Conservation (phyloP, 1,140 invertebrate genomes). For the Ylistrum balloti region DNA sequence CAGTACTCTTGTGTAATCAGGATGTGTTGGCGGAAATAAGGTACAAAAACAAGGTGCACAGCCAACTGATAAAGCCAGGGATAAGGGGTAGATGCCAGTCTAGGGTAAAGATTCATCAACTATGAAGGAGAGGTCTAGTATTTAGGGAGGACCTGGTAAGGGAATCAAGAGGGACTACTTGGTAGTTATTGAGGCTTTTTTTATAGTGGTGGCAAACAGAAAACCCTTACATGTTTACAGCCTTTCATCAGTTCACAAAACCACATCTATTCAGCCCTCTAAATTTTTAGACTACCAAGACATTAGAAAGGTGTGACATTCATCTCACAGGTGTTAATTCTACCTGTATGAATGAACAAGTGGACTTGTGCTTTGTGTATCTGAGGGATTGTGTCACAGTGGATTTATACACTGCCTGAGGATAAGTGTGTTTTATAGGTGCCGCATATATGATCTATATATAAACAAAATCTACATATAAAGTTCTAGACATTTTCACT, state of each 20-base stretch:
- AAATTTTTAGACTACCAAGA: no score
- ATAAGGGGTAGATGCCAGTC: background rate
- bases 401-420: background rate
- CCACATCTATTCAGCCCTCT: no score
- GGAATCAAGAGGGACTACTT: no score
- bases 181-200: no score
- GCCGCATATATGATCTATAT: background rate
- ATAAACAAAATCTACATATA: background rate
- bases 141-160: no score
- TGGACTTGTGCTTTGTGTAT: background rate
- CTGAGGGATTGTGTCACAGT: background rate
- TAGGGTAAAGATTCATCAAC: background rate
- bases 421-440: background rate
- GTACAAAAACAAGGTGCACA: background rate
- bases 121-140: no score
- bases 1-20: background rate
- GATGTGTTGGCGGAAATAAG: constrained; percentile 6
- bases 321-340: background rate
- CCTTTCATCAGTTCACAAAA: no score
- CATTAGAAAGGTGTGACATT: background rate
- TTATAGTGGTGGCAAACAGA: no score
- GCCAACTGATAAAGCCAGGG: constrained; percentile 4
- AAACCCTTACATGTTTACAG: no score
- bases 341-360: constrained; percentile 8
- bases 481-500: background rate